These are phyloP conservation scores for Myotis planiceps DNA, from an alignment of 2,797 vertebrate species.

Conservation along the genomic window DNA sequence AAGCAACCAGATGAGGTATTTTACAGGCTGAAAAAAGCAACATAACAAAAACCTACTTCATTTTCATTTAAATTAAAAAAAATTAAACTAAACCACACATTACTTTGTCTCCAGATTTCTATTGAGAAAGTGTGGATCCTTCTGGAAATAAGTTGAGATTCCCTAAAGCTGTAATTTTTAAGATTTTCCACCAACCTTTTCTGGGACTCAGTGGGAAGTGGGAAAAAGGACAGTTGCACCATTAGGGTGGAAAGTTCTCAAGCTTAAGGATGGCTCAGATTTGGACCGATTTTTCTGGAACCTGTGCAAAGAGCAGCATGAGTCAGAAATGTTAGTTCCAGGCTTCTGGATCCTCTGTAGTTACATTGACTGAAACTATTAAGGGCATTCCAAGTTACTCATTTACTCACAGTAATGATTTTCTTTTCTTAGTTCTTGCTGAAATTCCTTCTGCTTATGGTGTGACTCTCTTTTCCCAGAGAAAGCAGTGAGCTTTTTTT, in stretches of 20 bases:
- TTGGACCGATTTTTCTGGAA: background rate
- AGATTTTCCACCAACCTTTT: background rate
- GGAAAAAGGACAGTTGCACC: background rate
- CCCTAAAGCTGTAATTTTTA: background rate
- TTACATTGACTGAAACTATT: background rate
- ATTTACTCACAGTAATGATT: background rate
- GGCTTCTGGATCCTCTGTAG: background rate
- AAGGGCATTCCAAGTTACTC: background rate
- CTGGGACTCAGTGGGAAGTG: background rate
- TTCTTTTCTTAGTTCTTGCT: background rate
- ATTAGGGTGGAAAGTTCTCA: background rate
- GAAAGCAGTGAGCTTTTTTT: background rate
- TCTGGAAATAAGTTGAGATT: background rate
- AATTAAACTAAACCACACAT: background rate
- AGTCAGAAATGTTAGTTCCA: background rate
- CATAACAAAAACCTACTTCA: background rate
- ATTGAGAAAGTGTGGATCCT: background rate
- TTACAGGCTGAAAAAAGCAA: background rate
- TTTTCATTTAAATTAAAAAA: background rate
- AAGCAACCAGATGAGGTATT: background rate
- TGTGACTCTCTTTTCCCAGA: background rate
- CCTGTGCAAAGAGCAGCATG: background rate
- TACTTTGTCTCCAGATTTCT: background rate
- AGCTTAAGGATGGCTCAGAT: background rate
- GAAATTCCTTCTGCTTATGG: background rate